Percentiles rank a stretch among this genome's conserved stretches.
Evolutionary conservation across 2,113 vertebrate genomes (phyloP).

Genomic region (Ammodytes dubius): DNA sequence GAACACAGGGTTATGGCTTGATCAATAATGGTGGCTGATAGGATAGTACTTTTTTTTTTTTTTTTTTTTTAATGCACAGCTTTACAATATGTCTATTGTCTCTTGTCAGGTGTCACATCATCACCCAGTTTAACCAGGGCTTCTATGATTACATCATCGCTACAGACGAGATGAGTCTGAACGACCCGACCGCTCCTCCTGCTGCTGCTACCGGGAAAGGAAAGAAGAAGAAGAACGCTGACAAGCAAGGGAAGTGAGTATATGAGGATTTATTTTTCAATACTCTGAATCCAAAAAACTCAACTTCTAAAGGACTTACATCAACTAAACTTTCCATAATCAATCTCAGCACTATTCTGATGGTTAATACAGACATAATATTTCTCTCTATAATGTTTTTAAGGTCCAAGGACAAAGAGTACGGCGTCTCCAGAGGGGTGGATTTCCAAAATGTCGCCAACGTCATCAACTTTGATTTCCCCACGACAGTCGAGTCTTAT

Average conservation of each 20-base stretch:
- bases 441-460: constrained; percentile 94
- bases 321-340: too few species aligned
- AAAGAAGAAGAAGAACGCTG: constrained; percentile 75
- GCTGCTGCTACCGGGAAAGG: constrained; percentile 49
- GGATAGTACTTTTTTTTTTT: too few species aligned
- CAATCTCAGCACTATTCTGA: too few species aligned
- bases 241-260: constrained; percentile 75
- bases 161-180: constrained; percentile 88
- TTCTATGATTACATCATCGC: constrained; percentile 95
- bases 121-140: constrained; percentile 94
- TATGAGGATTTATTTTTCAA: too few species aligned
- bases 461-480: constrained; percentile 94
- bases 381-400: background rate
- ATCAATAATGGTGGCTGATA: too few species aligned
- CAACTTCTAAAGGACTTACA: too few species aligned
- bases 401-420: constrained; percentile 89
- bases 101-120: constrained; percentile 91
- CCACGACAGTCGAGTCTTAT: constrained; percentile 86
- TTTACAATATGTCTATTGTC: too few species aligned
- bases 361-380: too few species aligned
- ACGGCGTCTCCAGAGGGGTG: constrained; percentile 90
- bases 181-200: constrained; percentile 24
- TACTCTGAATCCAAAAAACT: too few species aligned
- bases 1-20: too few species aligned
- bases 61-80: too few species aligned